Base-by-base conservation (phyloP, 1,140 invertebrate species). In the Drosophila pruinosa region DNA sequence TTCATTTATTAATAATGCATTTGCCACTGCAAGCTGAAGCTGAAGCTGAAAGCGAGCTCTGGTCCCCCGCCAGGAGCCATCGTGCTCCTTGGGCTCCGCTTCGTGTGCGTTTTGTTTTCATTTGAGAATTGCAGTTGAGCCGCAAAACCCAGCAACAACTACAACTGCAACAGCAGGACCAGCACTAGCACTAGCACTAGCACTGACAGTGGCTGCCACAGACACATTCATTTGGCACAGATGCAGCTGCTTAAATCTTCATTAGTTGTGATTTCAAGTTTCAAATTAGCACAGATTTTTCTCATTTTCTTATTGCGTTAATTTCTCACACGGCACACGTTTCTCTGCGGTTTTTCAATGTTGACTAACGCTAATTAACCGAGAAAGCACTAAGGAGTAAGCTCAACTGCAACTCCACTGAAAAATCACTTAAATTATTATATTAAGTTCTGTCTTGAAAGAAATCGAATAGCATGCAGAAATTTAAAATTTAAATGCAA, bases 1-100 rank as follows among this genome's bases (percentile, higher is more conserved):
- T 64, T 69, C 75, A 61, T 63, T 73, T 64, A 79, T 78, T 79
- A 75, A 71, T 79, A 71, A 79, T 79, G 59, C 76, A 79, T 71
- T 69, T 72, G 57, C 38, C 53, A 61, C 31, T 34, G 59, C 17
- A 24, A 38, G 22, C 53, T 38, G 28, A 2, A 47, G 21, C 45
- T 26, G 4, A 4, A 24, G 22, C 45, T 43, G 39, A 41, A 41
- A 10, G 7, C 22, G 19, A 2, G n/a, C 39, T 39, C 47, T 72
- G 73, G n/a, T n/a, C n/a, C n/a, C n/a, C 34, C 47, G 10, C 48
- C 17, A 58, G 41, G 31, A 22, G 41, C 19, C 14, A 39, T 69
- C 57, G 26, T 67, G 47, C 28, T 57, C 34, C 59, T 48, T 58
- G 45, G 14, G 12, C 57, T 50, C 19, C 31, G 54, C 65, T 71